Conservation (phyloP, 1,140 invertebrate species). For the Hylyphantes graminicola region DNA sequence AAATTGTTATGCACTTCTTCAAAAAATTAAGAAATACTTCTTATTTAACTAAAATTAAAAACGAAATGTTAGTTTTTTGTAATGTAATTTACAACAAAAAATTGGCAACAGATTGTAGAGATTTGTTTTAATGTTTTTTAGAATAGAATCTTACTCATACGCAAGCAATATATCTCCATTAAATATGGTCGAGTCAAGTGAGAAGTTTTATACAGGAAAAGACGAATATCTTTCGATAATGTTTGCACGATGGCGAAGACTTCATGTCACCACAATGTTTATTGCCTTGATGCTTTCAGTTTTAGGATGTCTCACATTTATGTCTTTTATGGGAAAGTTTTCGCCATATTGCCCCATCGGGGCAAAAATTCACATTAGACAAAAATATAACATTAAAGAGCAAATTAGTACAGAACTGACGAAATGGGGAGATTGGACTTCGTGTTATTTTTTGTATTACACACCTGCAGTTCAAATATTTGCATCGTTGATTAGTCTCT, state of each 20-base stretch:
- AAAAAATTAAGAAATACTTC: too few relatives aligned
- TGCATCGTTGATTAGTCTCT: not conserved
- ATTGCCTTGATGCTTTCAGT: not conserved
- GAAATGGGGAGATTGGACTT: not conserved
- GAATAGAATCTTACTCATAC: too few relatives aligned
- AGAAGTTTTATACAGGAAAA: slow-evolving; percentile 4
- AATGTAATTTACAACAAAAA: too few relatives aligned
- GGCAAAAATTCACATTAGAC: not conserved
- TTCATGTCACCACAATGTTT: slow-evolving; percentile 6
- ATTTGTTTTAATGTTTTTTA: too few relatives aligned
- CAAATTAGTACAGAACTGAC: not conserved
- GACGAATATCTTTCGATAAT: not conserved
- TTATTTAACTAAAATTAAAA: too few relatives aligned
- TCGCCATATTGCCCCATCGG: not conserved
- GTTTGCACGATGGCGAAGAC: not conserved
- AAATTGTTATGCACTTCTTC: too few relatives aligned
- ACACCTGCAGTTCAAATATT: not conserved
- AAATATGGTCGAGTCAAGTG: not conserved
- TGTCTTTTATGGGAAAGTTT: not conserved
- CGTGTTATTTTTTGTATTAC: not conserved
- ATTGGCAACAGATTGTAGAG: too few relatives aligned
- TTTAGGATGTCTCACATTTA: not conserved
- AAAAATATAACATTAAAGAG: not conserved
- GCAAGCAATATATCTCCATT: too few relatives aligned
- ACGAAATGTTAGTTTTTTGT: too few relatives aligned